A percentile compares a stretch with the other conserved stretches of the same genome.
phyloP scores from a whole-genome alignment of 2,797 vertebrate species.

The Parauchenoglanis punctatus region DNA sequence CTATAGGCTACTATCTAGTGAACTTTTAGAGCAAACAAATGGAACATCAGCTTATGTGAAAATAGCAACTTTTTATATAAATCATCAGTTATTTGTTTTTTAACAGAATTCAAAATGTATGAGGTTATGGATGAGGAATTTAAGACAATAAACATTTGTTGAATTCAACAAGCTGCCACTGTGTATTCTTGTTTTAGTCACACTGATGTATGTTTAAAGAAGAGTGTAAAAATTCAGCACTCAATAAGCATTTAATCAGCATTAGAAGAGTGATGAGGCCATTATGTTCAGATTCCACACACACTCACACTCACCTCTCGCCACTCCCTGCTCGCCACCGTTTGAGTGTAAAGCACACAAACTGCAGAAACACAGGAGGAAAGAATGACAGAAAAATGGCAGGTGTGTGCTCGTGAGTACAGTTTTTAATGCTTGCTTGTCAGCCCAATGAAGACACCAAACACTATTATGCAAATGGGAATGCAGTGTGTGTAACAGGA shows the following conservation, averaged over 20 bases:
- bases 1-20: neutral
- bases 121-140: neutral
- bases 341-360: conserved; percentile 95
- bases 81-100: neutral
- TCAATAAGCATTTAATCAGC: conserved; percentile 23
- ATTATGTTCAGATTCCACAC: conserved; percentile 8
- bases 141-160: neutral
- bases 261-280: conserved; percentile 22
- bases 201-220: neutral
- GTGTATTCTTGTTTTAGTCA: neutral
- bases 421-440: conserved; percentile 33
- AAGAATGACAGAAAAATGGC: conserved; percentile 21
- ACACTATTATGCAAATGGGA: conserved; percentile 35
- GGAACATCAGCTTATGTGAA: neutral
- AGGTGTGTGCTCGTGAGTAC: neutral
- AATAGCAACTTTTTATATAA: neutral
- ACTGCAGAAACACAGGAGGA: conserved; percentile 78
- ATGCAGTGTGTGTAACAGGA: conserved; percentile 29
- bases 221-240: conserved; percentile 4
- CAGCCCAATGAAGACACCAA: conserved; percentile 29
- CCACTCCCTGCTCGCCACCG: conserved; percentile 93
- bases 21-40: neutral
- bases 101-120: neutral
- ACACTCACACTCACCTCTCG: conserved; percentile 86
- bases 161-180: neutral